Evolutionary conservation across 2,888 invertebrate species (phyloP), one percentile per base, ranked within the genome.

Genomic region (Zygothrica quintamaculata): DNA sequence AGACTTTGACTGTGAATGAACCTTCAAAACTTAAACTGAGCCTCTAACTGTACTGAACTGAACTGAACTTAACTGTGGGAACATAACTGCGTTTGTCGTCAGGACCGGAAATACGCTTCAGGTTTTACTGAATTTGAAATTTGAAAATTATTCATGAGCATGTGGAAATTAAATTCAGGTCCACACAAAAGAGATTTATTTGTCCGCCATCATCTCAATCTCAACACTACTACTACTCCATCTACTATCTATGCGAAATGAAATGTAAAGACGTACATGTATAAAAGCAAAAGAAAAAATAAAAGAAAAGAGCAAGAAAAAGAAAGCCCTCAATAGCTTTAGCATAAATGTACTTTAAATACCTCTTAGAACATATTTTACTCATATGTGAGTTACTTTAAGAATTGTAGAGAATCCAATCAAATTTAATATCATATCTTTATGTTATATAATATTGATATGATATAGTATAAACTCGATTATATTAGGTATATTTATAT

Each of bases 71-170:
- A 25, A 16, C 29, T 29, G 1, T 9, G 9, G 8, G 26, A 4
- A 4, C 26, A 26, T 7, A 29, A 34, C 25, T 58, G 59, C 15
- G 51, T 53, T 22, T 62, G 43, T 55, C 56, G 42, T 61, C 43
- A 55, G 59, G 72, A 67, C 55, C 71, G 82, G 82, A 82, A 86
- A 77, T 77, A 86, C 84, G 85, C 82, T 80, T 82, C 65, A 79
- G 84, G 74, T 82, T 85, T 87, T 72, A 75, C 70, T 87, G 84
- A 86, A 84, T 79, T 86, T 82, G 68, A 86, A 88, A 88, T 88
- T 88, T 88, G 84, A 88, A 88, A 88, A 88, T 88, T 88, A 88
- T 88, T 88, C 89, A 88, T 88, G 88, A 88, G 88, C 88, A 77
- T 84, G 87, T 77, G 87, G 89, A 87, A 88, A 88, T 87, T 84